Percentiles rank a stretch among this genome's conserved stretches.
These are phyloP conservation scores for Zingel zingel DNA, from an alignment of 2,113 vertebrate genomes.

Conservation along the genomic window DNA sequence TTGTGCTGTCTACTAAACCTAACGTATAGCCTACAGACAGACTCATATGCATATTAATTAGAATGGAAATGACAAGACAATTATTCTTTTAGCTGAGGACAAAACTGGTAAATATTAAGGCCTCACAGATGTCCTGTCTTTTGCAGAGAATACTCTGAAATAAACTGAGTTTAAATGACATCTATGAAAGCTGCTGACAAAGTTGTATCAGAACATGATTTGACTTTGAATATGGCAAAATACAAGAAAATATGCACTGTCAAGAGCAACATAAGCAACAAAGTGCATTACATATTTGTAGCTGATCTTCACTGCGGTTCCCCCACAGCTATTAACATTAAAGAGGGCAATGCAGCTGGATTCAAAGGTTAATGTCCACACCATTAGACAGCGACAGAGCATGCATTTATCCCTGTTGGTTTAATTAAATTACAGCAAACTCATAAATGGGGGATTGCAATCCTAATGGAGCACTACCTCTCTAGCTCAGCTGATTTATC, in stretches of 20 bases:
- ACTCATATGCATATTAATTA: slow-evolving; percentile 76
- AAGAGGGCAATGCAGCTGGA: slow-evolving; percentile 69
- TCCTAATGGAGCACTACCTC: slow-evolving; percentile 67
- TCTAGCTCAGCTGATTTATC: slow-evolving; percentile 72
- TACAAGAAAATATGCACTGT: slow-evolving; percentile 40
- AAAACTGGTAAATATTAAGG: slow-evolving; percentile 36
- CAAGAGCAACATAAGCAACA: slow-evolving; percentile 42
- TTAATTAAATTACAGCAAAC: slow-evolving; percentile 81
- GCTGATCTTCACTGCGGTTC: slow-evolving; percentile 10
- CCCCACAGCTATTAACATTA: slow-evolving; percentile 69
- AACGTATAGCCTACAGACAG: slow-evolving; percentile 70
- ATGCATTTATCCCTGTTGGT: slow-evolving; percentile 75
- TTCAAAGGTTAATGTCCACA: slow-evolving; percentile 79
- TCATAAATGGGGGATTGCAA: slow-evolving; percentile 69
- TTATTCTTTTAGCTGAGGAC: slow-evolving; percentile 70
- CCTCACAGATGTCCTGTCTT: slow-evolving; percentile 11
- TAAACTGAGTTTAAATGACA: slow-evolving; percentile 13
- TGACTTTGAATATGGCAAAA: slow-evolving; percentile 44
- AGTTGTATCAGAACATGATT: slow-evolving; percentile 23
- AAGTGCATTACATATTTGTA: slow-evolving; percentile 36
- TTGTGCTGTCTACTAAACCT: slow-evolving; percentile 67
- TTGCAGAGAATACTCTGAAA: slow-evolving; percentile 24
- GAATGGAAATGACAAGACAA: slow-evolving; percentile 69
- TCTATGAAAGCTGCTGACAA: slow-evolving; percentile 19
- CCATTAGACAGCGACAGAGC: slow-evolving; percentile 73